Percentiles rank a stretch among this genome's conserved stretches.
phyloP scores from a whole-genome alignment of 2,888 invertebrate genomes.

The Eustalomyia histrio region DNA sequence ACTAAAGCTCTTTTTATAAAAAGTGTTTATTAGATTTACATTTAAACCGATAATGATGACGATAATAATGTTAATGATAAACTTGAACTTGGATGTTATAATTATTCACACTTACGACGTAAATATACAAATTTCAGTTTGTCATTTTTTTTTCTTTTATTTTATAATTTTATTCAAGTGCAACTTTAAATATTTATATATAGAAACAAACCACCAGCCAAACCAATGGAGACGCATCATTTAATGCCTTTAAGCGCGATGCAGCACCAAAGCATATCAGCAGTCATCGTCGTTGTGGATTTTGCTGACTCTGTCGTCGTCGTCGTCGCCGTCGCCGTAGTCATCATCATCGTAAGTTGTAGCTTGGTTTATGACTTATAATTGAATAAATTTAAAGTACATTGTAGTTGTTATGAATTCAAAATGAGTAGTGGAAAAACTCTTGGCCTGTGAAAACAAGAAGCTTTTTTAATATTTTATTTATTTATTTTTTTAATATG shows the following conservation, averaged over 20 bases:
- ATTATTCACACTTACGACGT: conserved; percentile 46
- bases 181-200: conserved; percentile 15
- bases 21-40: conserved; percentile 21
- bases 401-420: conserved; percentile 55
- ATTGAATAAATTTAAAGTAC: conserved; percentile 60
- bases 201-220: neutral
- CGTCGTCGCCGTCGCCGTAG: neutral
- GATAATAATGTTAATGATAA: conserved; percentile 42
- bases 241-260: conserved; percentile 12
- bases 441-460: conserved; percentile 13
- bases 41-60: conserved; percentile 1
- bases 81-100: conserved; percentile 64
- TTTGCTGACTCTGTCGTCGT: no score
- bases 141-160: neutral
- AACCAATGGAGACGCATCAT: conserved; percentile 52
- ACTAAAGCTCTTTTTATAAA: conserved; percentile 24
- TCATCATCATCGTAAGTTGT: conserved; percentile 18
- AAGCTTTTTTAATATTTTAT: neutral
- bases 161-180: conserved; percentile 16
- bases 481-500: conserved; percentile 8
- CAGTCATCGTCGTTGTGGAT: conserved; percentile 5
- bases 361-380: conserved; percentile 54
- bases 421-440: conserved; percentile 52
- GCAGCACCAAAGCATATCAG: conserved; percentile 29
- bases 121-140: neutral